A percentile compares a stretch with the other conserved stretches of the same genome.
phyloP scores from a whole-genome alignment of 2,113 vertebrate genomes.

The Tragelaphus buxtoni region DNA sequence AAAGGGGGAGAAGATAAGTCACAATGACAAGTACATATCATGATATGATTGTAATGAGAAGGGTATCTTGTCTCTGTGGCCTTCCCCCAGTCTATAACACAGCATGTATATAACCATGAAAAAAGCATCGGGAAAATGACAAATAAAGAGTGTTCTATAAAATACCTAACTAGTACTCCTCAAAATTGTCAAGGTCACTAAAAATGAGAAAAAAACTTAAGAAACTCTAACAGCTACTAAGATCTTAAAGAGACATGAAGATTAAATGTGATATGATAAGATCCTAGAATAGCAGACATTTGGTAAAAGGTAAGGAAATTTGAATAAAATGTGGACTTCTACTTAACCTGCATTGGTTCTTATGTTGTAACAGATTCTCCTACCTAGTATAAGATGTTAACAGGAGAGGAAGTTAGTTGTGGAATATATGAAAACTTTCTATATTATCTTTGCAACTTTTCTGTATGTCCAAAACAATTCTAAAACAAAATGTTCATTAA shows the following conservation, averaged over 20 bases:
- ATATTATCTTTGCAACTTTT: background rate
- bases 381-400: background rate
- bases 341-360: background rate
- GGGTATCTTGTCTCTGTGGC: background rate
- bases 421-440: background rate
- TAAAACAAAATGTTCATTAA: background rate
- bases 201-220: background rate
- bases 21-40: background rate
- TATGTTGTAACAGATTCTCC: background rate
- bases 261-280: background rate
- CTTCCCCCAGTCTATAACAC: background rate
- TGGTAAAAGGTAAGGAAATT: background rate
- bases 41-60: background rate
- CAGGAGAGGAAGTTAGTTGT: background rate
- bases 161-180: background rate
- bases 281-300: background rate
- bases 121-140: background rate
- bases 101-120: background rate
- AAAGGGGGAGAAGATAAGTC: background rate
- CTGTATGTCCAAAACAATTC: background rate
- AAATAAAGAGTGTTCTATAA: background rate
- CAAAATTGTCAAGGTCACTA: background rate
- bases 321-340: background rate
- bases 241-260: background rate
- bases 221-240: background rate